Conservation (phyloP, 2,888 invertebrate genomes). For the Diogma glabrata region DNA sequence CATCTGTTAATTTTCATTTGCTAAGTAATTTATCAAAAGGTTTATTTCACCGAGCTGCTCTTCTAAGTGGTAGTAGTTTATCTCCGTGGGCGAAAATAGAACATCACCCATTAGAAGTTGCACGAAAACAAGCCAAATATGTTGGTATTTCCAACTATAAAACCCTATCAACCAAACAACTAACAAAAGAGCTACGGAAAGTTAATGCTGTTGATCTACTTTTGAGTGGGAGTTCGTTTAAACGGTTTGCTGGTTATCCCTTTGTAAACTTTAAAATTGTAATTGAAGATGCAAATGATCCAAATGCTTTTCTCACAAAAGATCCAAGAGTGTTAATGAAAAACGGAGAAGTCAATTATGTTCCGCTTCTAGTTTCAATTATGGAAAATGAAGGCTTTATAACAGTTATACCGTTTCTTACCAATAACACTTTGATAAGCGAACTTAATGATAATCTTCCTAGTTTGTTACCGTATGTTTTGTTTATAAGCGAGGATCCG, state of each 20-base stretch:
- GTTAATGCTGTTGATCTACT: slow-evolving; percentile 21
- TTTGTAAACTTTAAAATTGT: slow-evolving; percentile 35
- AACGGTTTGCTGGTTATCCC: too few species aligned
- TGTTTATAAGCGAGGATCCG: too few species aligned
- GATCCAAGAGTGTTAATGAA: slow-evolving; percentile 35
- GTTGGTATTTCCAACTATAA: slow-evolving; percentile 25
- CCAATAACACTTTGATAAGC: too few species aligned
- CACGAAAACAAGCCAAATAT: slow-evolving; percentile 25
- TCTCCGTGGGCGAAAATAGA: slow-evolving; percentile 20
- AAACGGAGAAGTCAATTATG: slow-evolving; percentile 31
- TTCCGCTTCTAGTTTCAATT: slow-evolving; percentile 40
- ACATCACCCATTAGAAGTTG: slow-evolving; percentile 19
- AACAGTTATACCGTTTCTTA: slow-evolving; percentile 23
- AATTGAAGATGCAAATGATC: slow-evolving; percentile 30
- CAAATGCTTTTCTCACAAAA: slow-evolving; percentile 37
- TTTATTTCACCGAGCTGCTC: slow-evolving; percentile 18
- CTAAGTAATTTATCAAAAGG: slow-evolving; percentile 17
- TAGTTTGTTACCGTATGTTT: too few species aligned
- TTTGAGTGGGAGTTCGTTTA: too few species aligned
- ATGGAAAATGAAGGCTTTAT: slow-evolving; percentile 39
- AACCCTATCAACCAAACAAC: slow-evolving; percentile 18
- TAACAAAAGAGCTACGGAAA: slow-evolving; percentile 30
- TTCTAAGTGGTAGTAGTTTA: slow-evolving; percentile 30
- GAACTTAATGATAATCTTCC: too few species aligned
- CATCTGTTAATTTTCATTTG: slow-evolving; percentile 29